phyloP scores from a whole-genome alignment of 2,888 invertebrate genomes.

The Chrysolina haemoptera region DNA sequence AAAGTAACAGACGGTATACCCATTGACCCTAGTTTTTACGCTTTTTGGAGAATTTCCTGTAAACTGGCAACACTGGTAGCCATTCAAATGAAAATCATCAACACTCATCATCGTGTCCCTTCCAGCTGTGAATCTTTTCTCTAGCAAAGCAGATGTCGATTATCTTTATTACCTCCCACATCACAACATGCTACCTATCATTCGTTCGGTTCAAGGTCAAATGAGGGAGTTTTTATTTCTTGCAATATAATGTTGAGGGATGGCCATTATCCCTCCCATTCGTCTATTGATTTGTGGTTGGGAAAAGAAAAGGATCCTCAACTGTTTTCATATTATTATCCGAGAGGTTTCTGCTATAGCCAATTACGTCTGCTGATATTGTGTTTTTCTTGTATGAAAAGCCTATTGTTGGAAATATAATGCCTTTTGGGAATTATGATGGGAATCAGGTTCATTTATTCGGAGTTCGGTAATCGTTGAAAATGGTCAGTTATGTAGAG shows the following conservation, averaged over 20 bases:
- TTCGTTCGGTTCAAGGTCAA: neutral
- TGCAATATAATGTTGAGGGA: neutral
- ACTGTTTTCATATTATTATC: slow-evolving; percentile 22
- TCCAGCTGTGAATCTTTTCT: neutral
- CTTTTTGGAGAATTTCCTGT: too few species aligned
- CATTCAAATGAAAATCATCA: neutral
- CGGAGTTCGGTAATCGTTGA: neutral
- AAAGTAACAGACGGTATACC: too few species aligned
- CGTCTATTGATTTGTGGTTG: slow-evolving; percentile 14
- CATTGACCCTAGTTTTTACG: too few species aligned
- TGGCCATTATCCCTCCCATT: slow-evolving; percentile 9
- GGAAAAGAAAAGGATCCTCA: slow-evolving; percentile 1
- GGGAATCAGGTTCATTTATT: slow-evolving; percentile 5
- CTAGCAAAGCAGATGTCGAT: neutral
- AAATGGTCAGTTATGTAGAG: neutral
- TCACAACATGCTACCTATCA: neutral
- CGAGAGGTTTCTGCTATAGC: neutral
- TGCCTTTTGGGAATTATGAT: slow-evolving; percentile 6
- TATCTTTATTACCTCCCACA: neutral
- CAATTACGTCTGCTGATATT: slow-evolving; percentile 16
- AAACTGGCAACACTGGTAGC: too few species aligned
- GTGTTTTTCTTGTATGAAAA: slow-evolving; percentile 17
- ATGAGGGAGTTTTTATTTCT: slow-evolving; percentile 10
- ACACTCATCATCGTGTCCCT: neutral
- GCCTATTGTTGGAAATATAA: slow-evolving; percentile 21